Percentiles rank a stretch among this genome's conserved stretches.
Evolutionary conservation across 2,113 vertebrate species (phyloP).

Genomic region (Oplegnathus fasciatus): DNA sequence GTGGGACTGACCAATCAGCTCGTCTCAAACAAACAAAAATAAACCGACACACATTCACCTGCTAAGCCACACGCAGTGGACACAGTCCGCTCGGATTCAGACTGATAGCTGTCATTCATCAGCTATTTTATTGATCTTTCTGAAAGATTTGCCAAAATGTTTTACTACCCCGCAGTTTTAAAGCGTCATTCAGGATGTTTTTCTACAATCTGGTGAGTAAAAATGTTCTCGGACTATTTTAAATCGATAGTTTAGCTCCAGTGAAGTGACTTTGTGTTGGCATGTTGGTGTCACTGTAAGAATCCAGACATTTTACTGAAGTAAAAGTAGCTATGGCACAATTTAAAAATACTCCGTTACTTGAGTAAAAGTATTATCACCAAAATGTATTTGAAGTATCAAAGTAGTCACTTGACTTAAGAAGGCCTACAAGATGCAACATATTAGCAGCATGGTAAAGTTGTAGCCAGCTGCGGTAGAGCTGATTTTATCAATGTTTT

Average conservation of each 20-base stretch:
- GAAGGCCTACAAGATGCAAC: no score
- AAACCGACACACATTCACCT: not conserved
- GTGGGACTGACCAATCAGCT: conserved; percentile 46
- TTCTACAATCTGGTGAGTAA: conserved; percentile 90
- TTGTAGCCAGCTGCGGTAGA: no score
- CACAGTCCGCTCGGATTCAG: fast-evolving
- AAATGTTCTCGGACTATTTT: not conserved
- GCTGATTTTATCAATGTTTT: not conserved
- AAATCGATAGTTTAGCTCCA: not conserved
- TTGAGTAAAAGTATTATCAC: no score
- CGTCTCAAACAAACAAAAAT: not conserved
- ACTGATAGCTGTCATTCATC: not conserved
- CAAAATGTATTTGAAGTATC: not conserved
- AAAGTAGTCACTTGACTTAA: no score
- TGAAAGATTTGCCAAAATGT: conserved; percentile 78
- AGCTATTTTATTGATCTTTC: not conserved
- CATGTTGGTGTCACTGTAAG: no score
- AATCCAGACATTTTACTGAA: not conserved
- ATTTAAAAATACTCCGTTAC: no score
- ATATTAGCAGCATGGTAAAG: not conserved
- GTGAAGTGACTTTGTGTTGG: not conserved
- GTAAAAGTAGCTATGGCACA: not conserved
- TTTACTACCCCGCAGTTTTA: conserved; percentile 89
- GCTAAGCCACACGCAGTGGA: not conserved
- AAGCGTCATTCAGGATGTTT: conserved; percentile 88